Conservation (phyloP, 2,888 invertebrate species). For the Amblyjoppa proteus region DNA sequence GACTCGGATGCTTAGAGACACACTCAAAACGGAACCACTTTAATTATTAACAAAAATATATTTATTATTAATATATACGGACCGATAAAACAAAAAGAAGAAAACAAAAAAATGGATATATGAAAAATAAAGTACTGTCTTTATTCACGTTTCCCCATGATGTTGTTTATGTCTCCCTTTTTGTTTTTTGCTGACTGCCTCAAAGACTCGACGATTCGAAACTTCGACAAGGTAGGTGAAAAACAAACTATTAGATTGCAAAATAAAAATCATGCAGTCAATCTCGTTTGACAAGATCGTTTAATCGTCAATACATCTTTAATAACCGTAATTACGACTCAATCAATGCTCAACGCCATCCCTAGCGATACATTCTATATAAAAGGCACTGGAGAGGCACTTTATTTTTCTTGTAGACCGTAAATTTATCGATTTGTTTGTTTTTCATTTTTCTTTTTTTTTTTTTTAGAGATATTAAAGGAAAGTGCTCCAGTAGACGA, state of each 20-base stretch:
- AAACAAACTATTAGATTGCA: conserved; percentile 5
- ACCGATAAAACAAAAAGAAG: conserved; percentile 67
- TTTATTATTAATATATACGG: conserved; percentile 78
- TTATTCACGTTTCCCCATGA: conserved; percentile 74
- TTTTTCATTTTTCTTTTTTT: conserved; percentile 16
- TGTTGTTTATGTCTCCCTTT: conserved; percentile 53
- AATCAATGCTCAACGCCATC: conserved; percentile 57
- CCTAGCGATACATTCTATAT: conserved; percentile 69
- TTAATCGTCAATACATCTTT: conserved; percentile 62
- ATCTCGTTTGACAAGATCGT: conserved; percentile 52
- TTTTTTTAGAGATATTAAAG: conserved; percentile 80
- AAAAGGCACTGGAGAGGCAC: conserved; percentile 67
- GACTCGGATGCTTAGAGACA: conserved; percentile 63
- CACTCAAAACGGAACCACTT: conserved; percentile 70
- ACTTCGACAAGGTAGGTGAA: conserved; percentile 36
- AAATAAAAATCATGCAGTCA: neutral
- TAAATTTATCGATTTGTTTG: conserved; percentile 15
- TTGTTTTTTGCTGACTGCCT: conserved; percentile 1
- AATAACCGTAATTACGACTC: conserved; percentile 53
- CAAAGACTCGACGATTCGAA: neutral
- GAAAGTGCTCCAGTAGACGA: conserved; percentile 96
- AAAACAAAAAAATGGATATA: conserved; percentile 72
- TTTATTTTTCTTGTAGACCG: conserved; percentile 21
- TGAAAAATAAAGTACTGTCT: conserved; percentile 79
- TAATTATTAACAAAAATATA: conserved; percentile 75